Base-by-base conservation (phyloP, 2,113 vertebrate genomes). In the Pelecanus crispus region DNA sequence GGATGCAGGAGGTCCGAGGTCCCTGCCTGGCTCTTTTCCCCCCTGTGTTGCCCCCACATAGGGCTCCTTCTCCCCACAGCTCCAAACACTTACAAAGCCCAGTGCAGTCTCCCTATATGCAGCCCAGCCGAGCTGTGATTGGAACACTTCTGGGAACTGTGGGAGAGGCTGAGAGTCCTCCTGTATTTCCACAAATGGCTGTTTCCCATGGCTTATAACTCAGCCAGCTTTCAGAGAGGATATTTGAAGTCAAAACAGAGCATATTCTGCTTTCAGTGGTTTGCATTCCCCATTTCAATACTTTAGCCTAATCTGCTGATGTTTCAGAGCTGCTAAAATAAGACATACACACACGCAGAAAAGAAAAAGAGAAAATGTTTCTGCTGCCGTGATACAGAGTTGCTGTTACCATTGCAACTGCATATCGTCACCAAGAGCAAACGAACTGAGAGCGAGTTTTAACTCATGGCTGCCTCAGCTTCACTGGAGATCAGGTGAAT, bases 51-150 rank as follows among this genome's bases (percentile, higher is more conserved):
- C 6, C 13, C 36, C 10, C 10, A 11, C 13, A 19, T 0, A 31
- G 19, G 18, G 6, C 10, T 90, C 9, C 15, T 66, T 93, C 65
- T 63, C 15, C 13, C 20, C 2, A 3, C 36, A 58, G 20, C 25
- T 71, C 19, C 36, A 36, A 77, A 36, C 6, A 10, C 28, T 67
- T 81, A 19, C 24, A 84, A 42, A 73, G 36, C 13, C 45, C 24
- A 44, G 10, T 20, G 17, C 0, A 0, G 31, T 59, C 70, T 63
- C 81, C 21, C 2, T 2, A 3, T 4, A 11, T 2, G 1, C 32
- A 81, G 52, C 9, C 22, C 2, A 1, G 17, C 28, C 1, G 9
- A 56, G 44, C 28, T 3, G 0, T 0, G 0, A 8, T 47, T 47
- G 86, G 72, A 95, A 50, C 0, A 2, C 34, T 72, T 34, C 42